Base-by-base conservation (phyloP, 2,888 invertebrate species). In the Eilema griseolum region DNA sequence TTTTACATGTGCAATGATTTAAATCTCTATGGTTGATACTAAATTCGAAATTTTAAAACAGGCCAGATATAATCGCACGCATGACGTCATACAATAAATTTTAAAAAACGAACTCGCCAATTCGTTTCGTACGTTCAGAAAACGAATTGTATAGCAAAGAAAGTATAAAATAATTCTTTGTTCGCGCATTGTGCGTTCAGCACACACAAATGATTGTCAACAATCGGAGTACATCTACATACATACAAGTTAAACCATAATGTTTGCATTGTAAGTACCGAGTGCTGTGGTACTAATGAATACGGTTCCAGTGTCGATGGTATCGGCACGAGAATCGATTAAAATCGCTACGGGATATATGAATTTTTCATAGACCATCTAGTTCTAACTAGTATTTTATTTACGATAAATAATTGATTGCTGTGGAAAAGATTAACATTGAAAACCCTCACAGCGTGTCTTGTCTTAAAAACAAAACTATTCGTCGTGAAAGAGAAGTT, bases 261-360 rank as follows among this genome's bases (percentile, higher is more conserved):
- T 82, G 77, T 82, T 85, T 79, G 85, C 83, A 84, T 84, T 84
- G 85, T 79, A 75, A 74, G 71, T 70, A 57, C 70, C 46, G 65
- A 67, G 72, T 61, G 70, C 70, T 62, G 74, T 37, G 73, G 74
- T 72, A 74, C 73, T 84, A 84, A 84, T 83, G 81, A 80, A 84
- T 82, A 77, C 82, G 76, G 75, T 64, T 77, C 72, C 75, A 59
- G 73, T 75, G 74, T 75, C 82, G 81, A 84, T 83, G 84, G 74
- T 82, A 84, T 82, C 80, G 84, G 80, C 71, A 79, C 85, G 69
- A 74, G 83, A 87, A 88, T 87, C 88, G 85, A 86, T 85, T 86
- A 86, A 88, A 86, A 85, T 82, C 74, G 85, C 81, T 78, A 80
- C 76, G 76, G 74, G 70, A 74, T 72, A 77, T 76, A 83, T 80